phyloP scores from a whole-genome alignment of 2,888 invertebrate genomes.

The Spodoptera littoralis region DNA sequence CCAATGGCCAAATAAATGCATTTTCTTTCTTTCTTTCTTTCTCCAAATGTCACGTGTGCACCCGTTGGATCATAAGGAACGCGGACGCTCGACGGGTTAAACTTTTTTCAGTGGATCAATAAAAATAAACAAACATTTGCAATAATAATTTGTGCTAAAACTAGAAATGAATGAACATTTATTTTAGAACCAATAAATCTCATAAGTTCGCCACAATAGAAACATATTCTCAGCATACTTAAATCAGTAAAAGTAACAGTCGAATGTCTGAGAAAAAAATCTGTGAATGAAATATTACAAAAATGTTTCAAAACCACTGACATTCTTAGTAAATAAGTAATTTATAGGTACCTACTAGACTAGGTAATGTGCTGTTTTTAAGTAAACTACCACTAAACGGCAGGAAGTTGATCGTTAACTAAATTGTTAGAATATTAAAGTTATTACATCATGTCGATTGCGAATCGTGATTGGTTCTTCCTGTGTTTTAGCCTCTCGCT shows the following conservation, averaged over 20 bases:
- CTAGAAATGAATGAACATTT: neutral
- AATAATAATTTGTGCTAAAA: neutral
- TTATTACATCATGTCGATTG: slow-evolving; percentile 31
- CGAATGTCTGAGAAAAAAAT: slow-evolving; percentile 2
- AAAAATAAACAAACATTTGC: no score
- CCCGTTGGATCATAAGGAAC: no score
- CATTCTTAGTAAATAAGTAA: slow-evolving; percentile 14
- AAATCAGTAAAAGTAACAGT: slow-evolving; percentile 20
- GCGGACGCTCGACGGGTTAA: no score
- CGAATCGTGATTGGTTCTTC: slow-evolving; percentile 44
- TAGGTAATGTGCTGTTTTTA: slow-evolving; percentile 9
- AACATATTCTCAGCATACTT: slow-evolving; percentile 2
- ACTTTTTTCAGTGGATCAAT: no score
- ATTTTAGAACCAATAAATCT: slow-evolving; percentile 18
- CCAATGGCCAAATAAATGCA: no score
- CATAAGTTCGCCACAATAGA: neutral
- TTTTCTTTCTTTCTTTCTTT: no score
- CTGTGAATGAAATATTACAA: slow-evolving; percentile 7
- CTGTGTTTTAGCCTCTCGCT: slow-evolving; percentile 42
- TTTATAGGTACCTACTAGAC: neutral
- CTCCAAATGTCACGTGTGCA: no score
- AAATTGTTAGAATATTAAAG: slow-evolving; percentile 35
- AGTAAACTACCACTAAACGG: slow-evolving; percentile 29
- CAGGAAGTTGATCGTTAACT: slow-evolving; percentile 40
- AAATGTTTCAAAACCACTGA: slow-evolving; percentile 15